Percentiles rank a stretch among this genome's conserved stretches.
Evolutionary conservation across 2,113 vertebrate genomes (phyloP).

Genomic region (Pygoscelis adeliae): DNA sequence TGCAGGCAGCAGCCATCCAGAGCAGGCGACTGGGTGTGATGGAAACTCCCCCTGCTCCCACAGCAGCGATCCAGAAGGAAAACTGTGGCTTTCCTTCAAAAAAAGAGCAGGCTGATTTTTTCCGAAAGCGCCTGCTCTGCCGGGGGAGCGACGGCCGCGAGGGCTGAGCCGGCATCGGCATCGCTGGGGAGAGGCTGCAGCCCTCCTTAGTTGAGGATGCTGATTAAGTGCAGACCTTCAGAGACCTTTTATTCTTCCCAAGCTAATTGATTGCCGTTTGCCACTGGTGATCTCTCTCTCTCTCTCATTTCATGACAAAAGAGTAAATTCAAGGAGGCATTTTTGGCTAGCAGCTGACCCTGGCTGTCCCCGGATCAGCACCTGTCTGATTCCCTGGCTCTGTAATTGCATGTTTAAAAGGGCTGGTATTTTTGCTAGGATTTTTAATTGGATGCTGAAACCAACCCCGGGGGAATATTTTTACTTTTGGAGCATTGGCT

Average conservation of each 20-base stretch:
- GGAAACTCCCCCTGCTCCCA: background rate
- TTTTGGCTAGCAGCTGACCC: background rate
- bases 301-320: background rate
- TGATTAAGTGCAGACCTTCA: background rate
- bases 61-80: background rate
- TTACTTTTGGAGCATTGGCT: background rate
- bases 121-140: fast-evolving
- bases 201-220: background rate
- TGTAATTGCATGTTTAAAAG: background rate
- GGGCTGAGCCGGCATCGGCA: background rate
- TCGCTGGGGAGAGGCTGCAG: background rate
- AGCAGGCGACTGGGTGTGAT: fast-evolving
- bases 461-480: background rate
- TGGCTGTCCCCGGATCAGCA: background rate
- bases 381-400: background rate
- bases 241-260: background rate
- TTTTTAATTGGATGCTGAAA: background rate
- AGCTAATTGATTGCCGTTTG: background rate
- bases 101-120: background rate
- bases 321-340: background rate
- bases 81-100: background rate
- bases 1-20: background rate
- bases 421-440: background rate
- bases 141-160: fast-evolving
- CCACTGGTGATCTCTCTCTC: background rate